These are phyloP conservation scores for Macrotis lagotis DNA, from an alignment of 2,113 vertebrate genomes.

Conservation along the genomic window DNA sequence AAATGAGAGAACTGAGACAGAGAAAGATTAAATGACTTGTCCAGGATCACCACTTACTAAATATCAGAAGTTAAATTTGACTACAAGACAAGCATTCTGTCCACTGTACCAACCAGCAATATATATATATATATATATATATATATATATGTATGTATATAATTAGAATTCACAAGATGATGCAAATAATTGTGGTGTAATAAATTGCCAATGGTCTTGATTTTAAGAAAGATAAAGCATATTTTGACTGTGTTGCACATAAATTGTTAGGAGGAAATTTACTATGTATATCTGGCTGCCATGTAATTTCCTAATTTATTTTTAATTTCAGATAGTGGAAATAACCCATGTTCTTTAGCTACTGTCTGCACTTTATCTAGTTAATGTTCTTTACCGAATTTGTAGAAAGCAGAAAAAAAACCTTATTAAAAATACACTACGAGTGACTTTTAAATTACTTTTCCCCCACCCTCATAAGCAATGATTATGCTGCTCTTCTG, in stretches of 20 bases:
- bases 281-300: slow-evolving; percentile 15
- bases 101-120: not conserved
- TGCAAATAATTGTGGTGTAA: slow-evolving; percentile 41
- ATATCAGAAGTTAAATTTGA: not conserved
- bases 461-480: not conserved
- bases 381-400: slow-evolving; percentile 50
- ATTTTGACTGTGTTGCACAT: slow-evolving; percentile 3
- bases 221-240: not conserved
- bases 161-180: slow-evolving; percentile 44
- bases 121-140: slow-evolving; percentile 56
- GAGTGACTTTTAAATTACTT: slow-evolving; percentile 38
- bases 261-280: slow-evolving; percentile 40
- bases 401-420: slow-evolving; percentile 39
- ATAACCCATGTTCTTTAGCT: slow-evolving; percentile 31
- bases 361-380: slow-evolving; percentile 37
- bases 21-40: not conserved
- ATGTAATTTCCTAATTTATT: slow-evolving; percentile 54
- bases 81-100: not conserved
- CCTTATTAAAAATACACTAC: slow-evolving; percentile 45
- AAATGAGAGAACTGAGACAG: not conserved
- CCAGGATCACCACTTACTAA: not conserved
- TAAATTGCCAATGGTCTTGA: not conserved
- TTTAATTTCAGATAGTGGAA: slow-evolving; percentile 49
- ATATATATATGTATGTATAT: slow-evolving; percentile 59
- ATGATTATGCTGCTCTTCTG: slow-evolving; percentile 60